Conservation (phyloP, 2,888 invertebrate genomes). For the Chaitophorus viminalis region DNA sequence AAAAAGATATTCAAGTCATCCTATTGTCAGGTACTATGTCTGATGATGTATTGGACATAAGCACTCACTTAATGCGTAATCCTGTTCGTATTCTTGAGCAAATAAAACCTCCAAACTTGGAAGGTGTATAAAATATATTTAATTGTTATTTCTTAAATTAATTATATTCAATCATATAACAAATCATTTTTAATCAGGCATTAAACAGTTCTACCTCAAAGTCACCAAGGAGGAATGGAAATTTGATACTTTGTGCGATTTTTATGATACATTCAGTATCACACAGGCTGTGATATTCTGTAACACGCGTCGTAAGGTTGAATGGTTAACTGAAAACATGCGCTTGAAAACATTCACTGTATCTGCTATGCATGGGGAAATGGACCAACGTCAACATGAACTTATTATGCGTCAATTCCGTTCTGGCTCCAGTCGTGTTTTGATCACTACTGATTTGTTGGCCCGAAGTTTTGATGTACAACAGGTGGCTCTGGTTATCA, state of each 20-base stretch:
- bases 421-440: constrained; percentile 96
- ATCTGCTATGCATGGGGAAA: constrained; percentile 99
- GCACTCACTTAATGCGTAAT: constrained; percentile 96
- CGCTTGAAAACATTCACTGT: constrained; percentile 95
- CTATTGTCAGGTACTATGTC: constrained; percentile 99
- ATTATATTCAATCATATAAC: constrained; percentile 62
- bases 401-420: constrained; percentile 99
- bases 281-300: constrained; percentile 99
- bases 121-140: constrained; percentile 64
- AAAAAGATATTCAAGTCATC: constrained; percentile 86
- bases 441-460: constrained; percentile 98
- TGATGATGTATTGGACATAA: constrained; percentile 95
- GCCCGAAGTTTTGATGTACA: constrained; percentile 99
- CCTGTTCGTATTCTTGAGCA: constrained; percentile 97
- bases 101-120: constrained; percentile 70
- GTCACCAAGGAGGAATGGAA: constrained; percentile 96
- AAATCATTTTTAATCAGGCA: constrained; percentile 76
- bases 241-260: constrained; percentile 93
- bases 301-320: constrained; percentile 99
- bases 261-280: constrained; percentile 98
- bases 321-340: constrained; percentile 97
- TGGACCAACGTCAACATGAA: constrained; percentile 98
- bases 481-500: constrained; percentile 99
- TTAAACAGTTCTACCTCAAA: constrained; percentile 96
- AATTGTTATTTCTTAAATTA: background rate